Base-by-base conservation (phyloP, 2,888 invertebrate species). In the Hofmannophila pseudospretella region DNA sequence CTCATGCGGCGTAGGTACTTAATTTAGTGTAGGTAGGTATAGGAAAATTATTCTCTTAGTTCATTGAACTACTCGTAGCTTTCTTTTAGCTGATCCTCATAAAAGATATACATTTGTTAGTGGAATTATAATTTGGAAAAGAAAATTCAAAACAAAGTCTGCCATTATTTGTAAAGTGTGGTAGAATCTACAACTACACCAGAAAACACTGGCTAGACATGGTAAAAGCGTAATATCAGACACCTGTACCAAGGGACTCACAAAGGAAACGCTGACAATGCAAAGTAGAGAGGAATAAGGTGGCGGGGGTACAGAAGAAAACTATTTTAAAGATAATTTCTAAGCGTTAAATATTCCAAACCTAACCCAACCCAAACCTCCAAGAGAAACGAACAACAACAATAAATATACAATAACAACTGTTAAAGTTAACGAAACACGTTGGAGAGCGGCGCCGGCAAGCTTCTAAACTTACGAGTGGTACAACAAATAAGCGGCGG, bases 361-460 rank as follows among this genome's bases (percentile, higher is more conserved):
- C 3, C 16, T 16, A 16, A 16, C 16, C 16, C 16, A 16, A 16
- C 16, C 16, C 3, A 12, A 37, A 20, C 9, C 13, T 10, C 9
- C n/a, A 13, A 12, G 38, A 45, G 45, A 52, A 58, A 51, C 54
- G 52, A 56, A 61, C 50, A 57, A 58, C 54, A 58, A 54, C 51
- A 63, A 64, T 66, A 70, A 63, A 61, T 65, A 65, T 62, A 65
- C 60, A 65, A 68, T 63, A 73, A 67, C 69, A 71, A 71, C 66
- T 70, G 67, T 67, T 65, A 67, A 68, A 63, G 61, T 59, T 65
- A 69, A 68, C 60, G 65, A 69, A 74, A 74, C 67, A 66, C 55
- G 65, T 57, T 51, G 54, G 54, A 57, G 60, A 61, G 49, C 60
- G 68, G 67, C 61, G 55, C 32, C 45, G 37, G 55, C 63, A 50